Percentiles rank a stretch among this genome's conserved stretches.
Conservation (phyloP, 2,113 vertebrate species). For the Ailurus styani region DNA sequence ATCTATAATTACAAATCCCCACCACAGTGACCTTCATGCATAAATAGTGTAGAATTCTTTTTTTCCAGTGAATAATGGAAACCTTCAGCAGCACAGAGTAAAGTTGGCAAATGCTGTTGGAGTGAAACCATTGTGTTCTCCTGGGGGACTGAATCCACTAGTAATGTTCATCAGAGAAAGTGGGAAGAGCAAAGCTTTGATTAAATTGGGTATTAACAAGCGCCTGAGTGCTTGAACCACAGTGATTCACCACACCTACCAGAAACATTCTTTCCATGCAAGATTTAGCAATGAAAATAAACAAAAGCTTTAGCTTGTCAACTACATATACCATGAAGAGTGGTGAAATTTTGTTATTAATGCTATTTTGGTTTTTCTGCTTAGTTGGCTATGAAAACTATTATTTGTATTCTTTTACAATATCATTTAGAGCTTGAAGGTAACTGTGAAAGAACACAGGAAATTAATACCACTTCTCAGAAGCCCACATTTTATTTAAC, state of each 20-base stretch:
- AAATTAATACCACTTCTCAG: not conserved
- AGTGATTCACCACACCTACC: not conserved
- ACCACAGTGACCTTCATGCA: not conserved
- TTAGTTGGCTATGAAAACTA: not conserved
- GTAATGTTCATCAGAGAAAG: not conserved
- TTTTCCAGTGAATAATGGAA: not conserved
- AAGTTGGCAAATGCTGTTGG: not conserved
- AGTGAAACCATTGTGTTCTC: not conserved
- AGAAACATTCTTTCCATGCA: conserved; percentile 19
- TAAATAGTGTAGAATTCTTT: not conserved
- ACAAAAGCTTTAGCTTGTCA: conserved; percentile 8
- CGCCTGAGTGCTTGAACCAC: not conserved
- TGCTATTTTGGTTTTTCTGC: not conserved
- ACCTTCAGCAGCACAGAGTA: not conserved
- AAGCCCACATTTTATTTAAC: not conserved
- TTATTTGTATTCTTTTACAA: not conserved
- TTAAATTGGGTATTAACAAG: conserved; percentile 1
- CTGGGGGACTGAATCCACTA: not conserved
- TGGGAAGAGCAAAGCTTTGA: not conserved
- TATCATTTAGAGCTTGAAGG: not conserved
- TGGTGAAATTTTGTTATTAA: not conserved
- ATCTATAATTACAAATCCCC: not conserved
- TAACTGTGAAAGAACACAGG: not conserved
- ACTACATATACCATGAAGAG: not conserved
- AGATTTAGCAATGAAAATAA: conserved; percentile 19